Base-by-base conservation (phyloP, 2,888 invertebrate genomes). In the Drosophila nr. fundita region DNA sequence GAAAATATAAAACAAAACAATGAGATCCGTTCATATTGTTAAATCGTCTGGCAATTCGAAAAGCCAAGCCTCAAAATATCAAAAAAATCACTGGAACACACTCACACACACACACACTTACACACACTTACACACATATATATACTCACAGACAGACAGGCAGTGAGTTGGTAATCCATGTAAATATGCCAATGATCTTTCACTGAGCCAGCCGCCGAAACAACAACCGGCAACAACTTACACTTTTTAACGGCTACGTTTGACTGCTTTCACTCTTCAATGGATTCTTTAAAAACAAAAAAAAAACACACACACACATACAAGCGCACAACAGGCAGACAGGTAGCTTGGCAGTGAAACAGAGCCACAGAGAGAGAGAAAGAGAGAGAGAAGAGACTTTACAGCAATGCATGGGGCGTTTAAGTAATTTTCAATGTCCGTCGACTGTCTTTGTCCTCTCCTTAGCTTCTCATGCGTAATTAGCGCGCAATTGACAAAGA, bases 231-330 rank as follows among this genome's bases (percentile, higher is more conserved):
- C 67, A 68, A 68, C 78, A 68, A 78, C 83, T 88, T 83, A 86
- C 80, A 73, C 83, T 86, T 88, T 85, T 83, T 74, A 76, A 83
- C 83, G 77, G 76, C 67, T 32, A 38, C 48, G 42, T 58, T 69
- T 59, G 27, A 70, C 89, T 81, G 84, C 89, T 84, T 84, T 84
- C 84, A 84, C 84, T 84, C 81, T 84, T 73, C 82, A 89, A 76
- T 83, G 84, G 78, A 83, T 89, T 84, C 84, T 89, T 89, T 80
- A 59, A 75, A 71, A 75, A 77, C 72, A 52, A 40, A 21, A 4
- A 49, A 24, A 49, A 49, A 27, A 59, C 11, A 34, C 30, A 42
- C 38, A 38, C 36, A 34, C 34, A 29, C 38, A 38, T 32, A 52
- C 62, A 48, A 54, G 55, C 54, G 38, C 60, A 40, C 63, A 60